Evolutionary conservation across 1,140 invertebrate genomes (phyloP).

Genomic region (Nephotettix cincticeps): DNA sequence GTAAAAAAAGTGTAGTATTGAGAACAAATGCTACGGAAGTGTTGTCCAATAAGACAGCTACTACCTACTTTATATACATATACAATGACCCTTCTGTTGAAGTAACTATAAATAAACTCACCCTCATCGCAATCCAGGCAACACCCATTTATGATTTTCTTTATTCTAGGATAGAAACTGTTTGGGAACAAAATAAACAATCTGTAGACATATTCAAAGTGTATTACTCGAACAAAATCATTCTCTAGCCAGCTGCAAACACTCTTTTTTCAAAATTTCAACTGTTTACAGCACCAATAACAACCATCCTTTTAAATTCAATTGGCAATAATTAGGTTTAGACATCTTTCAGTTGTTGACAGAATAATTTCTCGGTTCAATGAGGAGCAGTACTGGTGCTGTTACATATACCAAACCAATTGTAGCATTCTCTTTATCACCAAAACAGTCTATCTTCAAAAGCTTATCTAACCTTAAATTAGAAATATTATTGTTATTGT

Average conservation of each 20-base stretch:
- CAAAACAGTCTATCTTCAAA: neutral
- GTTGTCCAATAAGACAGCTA: no score
- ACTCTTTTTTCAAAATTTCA: neutral
- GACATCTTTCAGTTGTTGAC: no score
- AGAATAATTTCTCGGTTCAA: neutral
- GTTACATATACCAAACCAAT: conserved; percentile 1
- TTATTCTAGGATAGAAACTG: no score
- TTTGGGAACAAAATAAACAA: no score
- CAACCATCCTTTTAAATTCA: neutral
- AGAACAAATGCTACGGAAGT: no score
- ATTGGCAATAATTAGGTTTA: neutral
- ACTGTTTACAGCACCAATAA: neutral
- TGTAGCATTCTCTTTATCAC: neutral
- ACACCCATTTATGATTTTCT: no score
- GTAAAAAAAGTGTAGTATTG: no score
- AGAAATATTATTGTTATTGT: conserved; percentile 17
- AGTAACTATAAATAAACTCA: no score
- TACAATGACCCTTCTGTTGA: no score
- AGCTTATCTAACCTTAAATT: conserved; percentile 14
- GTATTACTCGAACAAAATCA: conserved; percentile 17
- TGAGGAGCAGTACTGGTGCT: neutral
- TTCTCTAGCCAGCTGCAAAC: conserved; percentile 19
- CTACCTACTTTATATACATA: no score
- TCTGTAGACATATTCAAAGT: conserved; percentile 16
- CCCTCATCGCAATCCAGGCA: no score